Conservation (phyloP, 2,797 vertebrate genomes). For the Macroramphosus scolopax region DNA sequence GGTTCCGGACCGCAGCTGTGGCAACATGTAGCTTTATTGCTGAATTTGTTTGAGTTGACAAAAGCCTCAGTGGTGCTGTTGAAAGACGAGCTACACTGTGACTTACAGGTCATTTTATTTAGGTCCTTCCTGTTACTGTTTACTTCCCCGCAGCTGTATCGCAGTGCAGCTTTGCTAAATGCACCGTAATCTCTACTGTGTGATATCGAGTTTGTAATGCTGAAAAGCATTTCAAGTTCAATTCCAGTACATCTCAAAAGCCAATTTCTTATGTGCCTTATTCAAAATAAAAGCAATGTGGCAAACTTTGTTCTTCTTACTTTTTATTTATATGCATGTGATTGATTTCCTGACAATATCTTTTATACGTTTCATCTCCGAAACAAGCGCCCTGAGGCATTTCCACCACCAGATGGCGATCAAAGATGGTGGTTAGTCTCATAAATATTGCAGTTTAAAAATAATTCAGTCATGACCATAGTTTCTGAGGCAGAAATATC, state of each 20-base stretch:
- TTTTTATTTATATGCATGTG: not conserved
- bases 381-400: not conserved
- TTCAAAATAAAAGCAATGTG: constrained; percentile 22
- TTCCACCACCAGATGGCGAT: constrained; percentile 21
- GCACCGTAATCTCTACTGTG: too few species aligned
- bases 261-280: constrained; percentile 1
- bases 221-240: constrained; percentile 1
- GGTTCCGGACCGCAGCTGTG: too few species aligned
- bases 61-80: not conserved
- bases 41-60: not conserved
- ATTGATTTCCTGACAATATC: not conserved
- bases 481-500: too few species aligned
- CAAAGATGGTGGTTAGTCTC: too few species aligned
- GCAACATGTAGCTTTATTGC: not conserved
- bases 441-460: too few species aligned
- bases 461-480: too few species aligned
- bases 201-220: not conserved
- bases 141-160: too few species aligned
- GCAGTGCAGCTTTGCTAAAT: too few species aligned
- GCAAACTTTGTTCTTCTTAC: not conserved
- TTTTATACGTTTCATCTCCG: not conserved
- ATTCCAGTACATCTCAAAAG: not conserved
- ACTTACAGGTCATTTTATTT: not conserved
- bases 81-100: not conserved
- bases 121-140: not conserved